Base-by-base conservation (phyloP, 2,113 vertebrate genomes). In the Sinocyclocheilus rhinocerous region DNA sequence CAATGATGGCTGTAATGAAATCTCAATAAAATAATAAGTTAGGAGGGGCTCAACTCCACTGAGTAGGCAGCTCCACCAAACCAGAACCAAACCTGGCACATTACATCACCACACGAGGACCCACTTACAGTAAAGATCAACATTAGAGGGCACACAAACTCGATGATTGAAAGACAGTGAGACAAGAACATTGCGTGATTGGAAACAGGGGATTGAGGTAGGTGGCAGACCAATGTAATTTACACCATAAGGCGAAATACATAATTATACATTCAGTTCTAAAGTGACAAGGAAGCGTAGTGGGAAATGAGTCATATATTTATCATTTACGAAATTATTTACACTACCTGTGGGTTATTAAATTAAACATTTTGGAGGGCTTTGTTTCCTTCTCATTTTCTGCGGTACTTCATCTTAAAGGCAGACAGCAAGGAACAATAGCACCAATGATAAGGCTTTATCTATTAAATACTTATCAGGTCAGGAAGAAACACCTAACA, bases 391-490 rank as follows among this genome's bases (percentile, higher is more conserved):
- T 52, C 70, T 85, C 33, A 22, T 65, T 63, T 52, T 75, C 24
- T 85, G 70, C 78, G 48, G 63, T 63, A 57, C 77, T 89, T 89
- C 83, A 86, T 86, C 57, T 85, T 85, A 89, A 90, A 91, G 78
- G 61, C 82, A 87, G 86, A 85, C 86, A 85, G 87, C 80, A 84
- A 80, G 75, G 78, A 85, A 85, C 85, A 89, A 83, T 72, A 76
- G 39, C 65, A 50, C 59, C 73, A 85, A 87, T 76, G 87, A 90
- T 91, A 88, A 85, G 81, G 12, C 81, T 87, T 88, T 91, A 91
- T 90, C 90, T 91, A 91, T 89, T 90, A 89, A 89, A 88, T 67
- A 29, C 89, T 89, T 90, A 91, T 90, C 87, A 78, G 78, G 61
- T 52, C 73, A 67, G 83, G 85, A 89, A 86, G 88, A 88, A 84